Evolutionary conservation across 2,888 invertebrate species (phyloP).

Genomic region (Polyploca ridens): DNA sequence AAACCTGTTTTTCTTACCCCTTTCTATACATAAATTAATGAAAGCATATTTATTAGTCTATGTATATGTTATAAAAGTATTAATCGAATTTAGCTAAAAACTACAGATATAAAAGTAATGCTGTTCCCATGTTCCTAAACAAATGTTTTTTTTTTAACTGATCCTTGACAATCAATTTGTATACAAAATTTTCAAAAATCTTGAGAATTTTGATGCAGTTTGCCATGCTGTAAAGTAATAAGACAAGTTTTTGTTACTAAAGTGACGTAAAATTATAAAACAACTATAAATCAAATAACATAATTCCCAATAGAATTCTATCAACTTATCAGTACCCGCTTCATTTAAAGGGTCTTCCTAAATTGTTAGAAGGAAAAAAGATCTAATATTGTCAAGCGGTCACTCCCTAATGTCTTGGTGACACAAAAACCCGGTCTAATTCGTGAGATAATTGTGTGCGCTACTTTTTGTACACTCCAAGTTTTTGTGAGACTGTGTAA

Average conservation of each 20-base stretch:
- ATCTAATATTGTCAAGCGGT: slow-evolving; percentile 46
- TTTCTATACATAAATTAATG: no score
- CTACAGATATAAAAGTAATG: no score
- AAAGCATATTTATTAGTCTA: no score
- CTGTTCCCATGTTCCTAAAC: no score
- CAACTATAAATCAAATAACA: background rate
- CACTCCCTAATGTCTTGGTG: slow-evolving; percentile 55
- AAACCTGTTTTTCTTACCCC: no score
- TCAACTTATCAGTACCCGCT: slow-evolving; percentile 12
- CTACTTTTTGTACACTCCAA: slow-evolving; percentile 46
- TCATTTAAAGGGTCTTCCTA: slow-evolving; percentile 17
- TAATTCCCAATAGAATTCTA: background rate
- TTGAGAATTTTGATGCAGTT: no score
- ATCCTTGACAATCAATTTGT: no score
- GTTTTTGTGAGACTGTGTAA: slow-evolving; percentile 49
- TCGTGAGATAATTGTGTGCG: slow-evolving; percentile 53
- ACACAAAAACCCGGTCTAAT: slow-evolving; percentile 65
- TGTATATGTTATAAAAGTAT: no score
- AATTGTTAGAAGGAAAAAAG: slow-evolving; percentile 43
- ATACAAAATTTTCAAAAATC: no score
- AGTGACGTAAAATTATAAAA: background rate
- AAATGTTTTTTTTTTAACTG: no score
- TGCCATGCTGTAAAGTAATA: no score
- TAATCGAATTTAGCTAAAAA: no score
- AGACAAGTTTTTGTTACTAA: background rate